Conservation (phyloP, 2,113 vertebrate species). For the Notiomystis cincta region DNA sequence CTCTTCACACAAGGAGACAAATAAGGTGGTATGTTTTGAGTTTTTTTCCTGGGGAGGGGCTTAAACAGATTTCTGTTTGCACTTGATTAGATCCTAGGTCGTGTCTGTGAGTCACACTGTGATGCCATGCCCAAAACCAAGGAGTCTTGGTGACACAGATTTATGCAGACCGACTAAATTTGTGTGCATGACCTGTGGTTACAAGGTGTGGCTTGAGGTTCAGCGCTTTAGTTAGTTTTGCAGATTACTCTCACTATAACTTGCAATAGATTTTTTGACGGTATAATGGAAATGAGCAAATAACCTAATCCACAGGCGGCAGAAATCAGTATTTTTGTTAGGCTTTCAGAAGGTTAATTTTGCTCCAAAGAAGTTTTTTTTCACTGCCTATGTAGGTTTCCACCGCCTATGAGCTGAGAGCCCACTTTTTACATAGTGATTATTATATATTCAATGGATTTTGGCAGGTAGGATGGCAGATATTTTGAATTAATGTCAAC, state of each 20-base stretch:
- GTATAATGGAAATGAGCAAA: neutral
- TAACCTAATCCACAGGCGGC: neutral
- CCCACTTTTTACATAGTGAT: neutral
- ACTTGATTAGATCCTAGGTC: neutral
- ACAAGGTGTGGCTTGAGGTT: neutral
- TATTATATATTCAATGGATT: neutral
- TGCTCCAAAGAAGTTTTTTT: neutral
- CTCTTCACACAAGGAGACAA: neutral
- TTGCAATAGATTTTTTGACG: neutral
- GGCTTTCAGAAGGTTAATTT: neutral
- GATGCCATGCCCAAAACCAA: neutral
- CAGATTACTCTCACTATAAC: neutral
- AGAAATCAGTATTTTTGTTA: neutral
- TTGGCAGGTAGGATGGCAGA: neutral
- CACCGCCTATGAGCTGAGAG: neutral
- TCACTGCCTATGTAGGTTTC: neutral
- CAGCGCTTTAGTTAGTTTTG: neutral
- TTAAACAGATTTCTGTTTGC: neutral
- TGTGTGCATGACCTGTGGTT: neutral
- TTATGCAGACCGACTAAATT: conserved; percentile 6
- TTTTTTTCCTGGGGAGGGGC: neutral
- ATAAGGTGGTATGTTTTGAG: neutral
- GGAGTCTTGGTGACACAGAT: neutral
- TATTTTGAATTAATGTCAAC: neutral
- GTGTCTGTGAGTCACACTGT: neutral